Evolutionary conservation across 2,888 invertebrate genomes (phyloP), one percentile per base, ranked within the genome.

Genomic region (Drosophila kuntzei): DNA sequence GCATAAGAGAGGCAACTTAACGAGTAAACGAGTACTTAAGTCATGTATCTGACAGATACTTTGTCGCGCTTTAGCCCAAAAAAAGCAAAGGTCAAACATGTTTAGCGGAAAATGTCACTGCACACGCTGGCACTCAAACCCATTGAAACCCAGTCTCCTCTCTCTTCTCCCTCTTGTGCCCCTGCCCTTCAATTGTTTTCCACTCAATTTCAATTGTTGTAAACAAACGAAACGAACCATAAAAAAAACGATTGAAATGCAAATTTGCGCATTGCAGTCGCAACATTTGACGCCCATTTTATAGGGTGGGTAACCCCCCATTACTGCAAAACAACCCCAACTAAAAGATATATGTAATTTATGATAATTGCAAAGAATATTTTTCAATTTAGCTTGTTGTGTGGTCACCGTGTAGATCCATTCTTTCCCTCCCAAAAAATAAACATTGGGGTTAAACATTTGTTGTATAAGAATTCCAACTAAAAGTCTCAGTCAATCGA

Each of bases 181-280:
- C 8, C 34, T 25, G 55, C 39, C n/a, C 43, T 49, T 44, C 76
- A 72, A 76, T 67, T 85, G 86, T 70, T 76, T 85, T 83, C 81
- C 85, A 85, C 83, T 83, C 87, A 76, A 66, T 75, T 74, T 61
- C 74, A 88, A 88, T 87, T 87, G 87, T 66, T 82, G 67, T 67
- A 60, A 63, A 34, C 47, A 78, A 70, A 55, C 60, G 61, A 63
- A 73, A 68, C 62, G 14, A 61, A 59, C 62, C 64, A 44, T 54
- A 44, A 58, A 39, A 39, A 39, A 39, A 51, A 29, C 18, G 18
- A 53, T 44, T 8, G 1, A 60, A 70, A 43, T 58, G 57, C 22
- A 77, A 77, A 87, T 82, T 88, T 74, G 86, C 86, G 80, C 80
- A 83, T 65, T 87, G 88, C 88, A 76, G 76, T 81, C 66, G 76